Percentiles rank a stretch among this genome's conserved stretches.
Evolutionary conservation across 2,113 vertebrate species (phyloP).

Genomic region (Aegithalos caudatus): DNA sequence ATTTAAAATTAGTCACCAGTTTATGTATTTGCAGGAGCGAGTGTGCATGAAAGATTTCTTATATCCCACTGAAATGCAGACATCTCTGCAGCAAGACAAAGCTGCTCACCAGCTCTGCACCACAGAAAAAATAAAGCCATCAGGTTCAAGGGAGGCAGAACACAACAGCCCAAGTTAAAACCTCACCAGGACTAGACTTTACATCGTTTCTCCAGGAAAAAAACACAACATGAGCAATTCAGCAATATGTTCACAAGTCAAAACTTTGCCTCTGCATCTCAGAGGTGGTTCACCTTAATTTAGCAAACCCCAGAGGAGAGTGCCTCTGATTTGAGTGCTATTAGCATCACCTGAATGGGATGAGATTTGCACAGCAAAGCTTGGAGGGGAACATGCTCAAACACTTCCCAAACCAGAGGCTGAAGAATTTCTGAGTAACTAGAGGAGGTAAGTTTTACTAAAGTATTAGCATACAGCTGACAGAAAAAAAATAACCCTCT

Average conservation of each 20-base stretch:
- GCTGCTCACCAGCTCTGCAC: not conserved
- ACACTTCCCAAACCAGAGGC: not conserved
- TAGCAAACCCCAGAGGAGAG: not conserved
- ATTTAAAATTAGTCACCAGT: conserved; percentile 22
- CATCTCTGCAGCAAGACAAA: not conserved
- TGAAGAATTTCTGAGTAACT: not conserved
- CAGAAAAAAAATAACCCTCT: not conserved
- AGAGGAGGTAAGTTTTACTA: not conserved
- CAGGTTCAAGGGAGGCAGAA: not conserved
- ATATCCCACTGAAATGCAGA: not conserved
- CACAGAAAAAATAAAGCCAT: not conserved
- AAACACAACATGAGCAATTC: not conserved
- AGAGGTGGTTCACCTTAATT: not conserved
- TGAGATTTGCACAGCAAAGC: not conserved
- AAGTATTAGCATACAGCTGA: not conserved
- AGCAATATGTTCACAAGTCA: not conserved
- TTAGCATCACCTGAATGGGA: not conserved
- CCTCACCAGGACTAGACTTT: not conserved
- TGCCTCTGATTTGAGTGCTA: not conserved
- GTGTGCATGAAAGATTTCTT: not conserved
- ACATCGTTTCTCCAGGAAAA: not conserved
- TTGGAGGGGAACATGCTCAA: not conserved
- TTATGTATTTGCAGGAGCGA: not conserved
- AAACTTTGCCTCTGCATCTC: not conserved
- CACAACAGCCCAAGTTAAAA: not conserved